Evolutionary conservation across 2,113 vertebrate genomes (phyloP).

Genomic region (Pelecanoides urinatrix): DNA sequence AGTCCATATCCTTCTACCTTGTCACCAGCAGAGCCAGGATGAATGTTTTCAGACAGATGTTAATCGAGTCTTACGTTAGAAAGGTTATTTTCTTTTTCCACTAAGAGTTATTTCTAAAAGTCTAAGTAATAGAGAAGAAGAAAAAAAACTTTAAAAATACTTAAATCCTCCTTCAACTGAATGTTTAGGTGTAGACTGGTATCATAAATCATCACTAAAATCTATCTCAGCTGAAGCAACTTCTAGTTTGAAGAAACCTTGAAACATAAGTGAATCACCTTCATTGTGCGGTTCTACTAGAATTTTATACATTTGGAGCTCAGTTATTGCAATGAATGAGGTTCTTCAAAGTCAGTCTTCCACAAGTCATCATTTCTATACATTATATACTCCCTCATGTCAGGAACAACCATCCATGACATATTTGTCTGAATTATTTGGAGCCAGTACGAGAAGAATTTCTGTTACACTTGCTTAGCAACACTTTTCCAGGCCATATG

Average conservation of each 20-base stretch:
- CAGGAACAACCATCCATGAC: slow-evolving; percentile 7
- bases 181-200: background rate
- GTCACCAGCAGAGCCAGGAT: background rate
- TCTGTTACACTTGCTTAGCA: background rate
- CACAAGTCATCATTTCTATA: background rate
- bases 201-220: background rate
- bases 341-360: background rate
- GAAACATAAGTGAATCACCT: background rate
- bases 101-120: background rate
- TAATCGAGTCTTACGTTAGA: background rate
- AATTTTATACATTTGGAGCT: background rate
- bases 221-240: background rate
- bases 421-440: slow-evolving; percentile 25
- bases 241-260: background rate
- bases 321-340: background rate
- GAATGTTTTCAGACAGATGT: background rate
- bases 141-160: background rate
- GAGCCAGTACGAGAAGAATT: background rate
- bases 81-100: background rate
- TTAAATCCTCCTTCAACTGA: background rate
- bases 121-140: background rate
- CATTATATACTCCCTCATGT: background rate
- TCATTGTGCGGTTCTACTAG: background rate
- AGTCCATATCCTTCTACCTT: background rate
- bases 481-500: slow-evolving; percentile 21